Percentiles rank a stretch among this genome's conserved stretches.
Evolutionary conservation across 2,888 invertebrate genomes (phyloP).

Genomic region (Leucophenga maculata): DNA sequence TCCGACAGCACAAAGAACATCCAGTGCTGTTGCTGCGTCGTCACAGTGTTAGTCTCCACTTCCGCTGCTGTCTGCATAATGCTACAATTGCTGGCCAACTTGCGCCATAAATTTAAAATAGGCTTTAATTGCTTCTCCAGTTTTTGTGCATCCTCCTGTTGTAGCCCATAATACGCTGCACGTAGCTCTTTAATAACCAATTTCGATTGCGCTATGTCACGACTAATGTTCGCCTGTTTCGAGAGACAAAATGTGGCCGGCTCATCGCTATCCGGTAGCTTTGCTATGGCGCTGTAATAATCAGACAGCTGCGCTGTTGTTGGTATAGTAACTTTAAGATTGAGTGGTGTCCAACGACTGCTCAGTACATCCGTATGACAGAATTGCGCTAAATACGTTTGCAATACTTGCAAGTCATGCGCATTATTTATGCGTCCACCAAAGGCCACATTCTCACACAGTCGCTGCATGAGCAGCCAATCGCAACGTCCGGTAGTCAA

Average conservation of each 20-base stretch:
- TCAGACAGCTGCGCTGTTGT: conserved; percentile 68
- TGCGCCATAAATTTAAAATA: conserved; percentile 87
- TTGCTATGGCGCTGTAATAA: conserved; percentile 65
- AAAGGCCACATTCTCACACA: conserved; percentile 86
- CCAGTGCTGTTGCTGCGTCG: conserved; percentile 61
- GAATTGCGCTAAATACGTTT: conserved; percentile 76
- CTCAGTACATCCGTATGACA: conserved; percentile 76
- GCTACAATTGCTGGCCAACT: conserved; percentile 74
- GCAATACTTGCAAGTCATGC: conserved; percentile 75
- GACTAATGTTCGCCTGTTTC: conserved; percentile 66
- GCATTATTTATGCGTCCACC: conserved; percentile 88
- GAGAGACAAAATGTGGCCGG: conserved; percentile 69
- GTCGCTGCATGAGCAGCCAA: conserved; percentile 84
- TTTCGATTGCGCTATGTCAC: conserved; percentile 65
- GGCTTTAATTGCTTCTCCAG: conserved; percentile 79
- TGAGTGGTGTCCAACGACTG: conserved; percentile 76
- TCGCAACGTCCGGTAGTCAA: conserved; percentile 69
- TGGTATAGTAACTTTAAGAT: conserved; percentile 67
- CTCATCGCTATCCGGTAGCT: conserved; percentile 67
- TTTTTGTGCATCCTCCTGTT: conserved; percentile 43
- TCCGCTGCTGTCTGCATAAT: conserved; percentile 58
- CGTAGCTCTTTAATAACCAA: conserved; percentile 65
- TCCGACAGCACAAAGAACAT: conserved; percentile 66
- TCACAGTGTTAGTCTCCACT: conserved; percentile 26
- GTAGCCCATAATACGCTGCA: conserved; percentile 52